Percentiles rank a stretch among this genome's conserved stretches.
phyloP scores from a whole-genome alignment of 2,888 invertebrate genomes.

The Cataglyphis altisquamis region DNA sequence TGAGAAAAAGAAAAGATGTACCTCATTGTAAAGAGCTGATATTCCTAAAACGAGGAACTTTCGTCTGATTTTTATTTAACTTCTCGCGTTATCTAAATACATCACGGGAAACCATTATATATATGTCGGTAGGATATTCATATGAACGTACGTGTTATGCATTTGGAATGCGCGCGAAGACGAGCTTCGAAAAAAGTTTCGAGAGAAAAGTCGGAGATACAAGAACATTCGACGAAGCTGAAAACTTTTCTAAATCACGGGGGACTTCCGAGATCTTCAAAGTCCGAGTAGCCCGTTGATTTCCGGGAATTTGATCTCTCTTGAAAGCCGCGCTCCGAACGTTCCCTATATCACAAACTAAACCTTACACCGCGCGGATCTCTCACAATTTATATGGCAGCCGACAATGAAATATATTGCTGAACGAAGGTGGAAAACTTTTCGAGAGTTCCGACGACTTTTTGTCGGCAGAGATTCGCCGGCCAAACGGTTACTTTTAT shows the following conservation, averaged over 20 bases:
- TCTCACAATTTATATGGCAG: constrained; percentile 52
- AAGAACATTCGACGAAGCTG: constrained; percentile 41
- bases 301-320: constrained; percentile 43
- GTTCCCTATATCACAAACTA: constrained; percentile 52
- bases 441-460: constrained; percentile 39
- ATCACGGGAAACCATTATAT: constrained; percentile 14
- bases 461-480: constrained; percentile 37
- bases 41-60: background rate
- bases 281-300: constrained; percentile 46
- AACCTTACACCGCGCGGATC: constrained; percentile 50
- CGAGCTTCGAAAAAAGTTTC: background rate
- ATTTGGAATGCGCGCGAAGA: background rate
- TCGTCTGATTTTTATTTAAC: background rate
- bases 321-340: constrained; percentile 18
- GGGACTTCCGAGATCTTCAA: constrained; percentile 46
- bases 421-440: constrained; percentile 37
- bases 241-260: constrained; percentile 44
- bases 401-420: constrained; percentile 52
- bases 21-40: background rate
- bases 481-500: constrained; percentile 54
- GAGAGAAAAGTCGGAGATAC: constrained; percentile 33
- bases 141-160: constrained; percentile 29
- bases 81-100: constrained; percentile 9
- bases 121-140: constrained; percentile 28
- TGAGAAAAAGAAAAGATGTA: background rate